Percentiles rank a stretch among this genome's conserved stretches.
Evolutionary conservation across 2,888 invertebrate species (phyloP).

Genomic region (Phortica magna): DNA sequence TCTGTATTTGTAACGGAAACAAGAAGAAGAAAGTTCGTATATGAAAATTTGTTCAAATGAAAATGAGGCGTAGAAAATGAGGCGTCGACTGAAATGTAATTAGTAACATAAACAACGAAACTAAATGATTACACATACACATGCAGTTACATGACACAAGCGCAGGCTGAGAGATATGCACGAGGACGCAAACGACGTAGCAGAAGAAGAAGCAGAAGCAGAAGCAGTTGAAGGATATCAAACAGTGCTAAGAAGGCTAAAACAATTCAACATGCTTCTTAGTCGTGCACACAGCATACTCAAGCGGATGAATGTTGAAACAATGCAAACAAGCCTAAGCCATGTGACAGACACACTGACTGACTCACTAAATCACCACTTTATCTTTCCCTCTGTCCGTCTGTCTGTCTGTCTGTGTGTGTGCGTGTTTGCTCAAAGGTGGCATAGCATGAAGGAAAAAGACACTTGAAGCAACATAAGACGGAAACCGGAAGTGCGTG

Average conservation of each 20-base stretch:
- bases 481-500: conserved; percentile 11
- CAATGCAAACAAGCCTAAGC: conserved; percentile 8
- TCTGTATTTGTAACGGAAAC: background rate
- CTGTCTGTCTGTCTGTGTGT: no score
- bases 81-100: background rate
- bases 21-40: background rate
- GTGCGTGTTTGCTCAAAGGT: background rate
- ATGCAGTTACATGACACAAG: background rate
- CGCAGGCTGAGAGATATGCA: background rate
- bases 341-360: background rate
- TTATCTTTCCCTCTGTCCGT: background rate
- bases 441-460: background rate
- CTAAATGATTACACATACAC: background rate
- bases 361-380: background rate
- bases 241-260: background rate
- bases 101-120: background rate
- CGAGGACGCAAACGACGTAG: background rate
- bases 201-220: background rate
- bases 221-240: background rate
- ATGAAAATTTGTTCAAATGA: background rate
- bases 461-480: background rate
- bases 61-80: background rate
- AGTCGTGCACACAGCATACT: background rate
- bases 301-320: background rate
- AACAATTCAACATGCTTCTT: background rate